Evolutionary conservation across 2,113 vertebrate species (phyloP).

Genomic region (Penelope pileata): DNA sequence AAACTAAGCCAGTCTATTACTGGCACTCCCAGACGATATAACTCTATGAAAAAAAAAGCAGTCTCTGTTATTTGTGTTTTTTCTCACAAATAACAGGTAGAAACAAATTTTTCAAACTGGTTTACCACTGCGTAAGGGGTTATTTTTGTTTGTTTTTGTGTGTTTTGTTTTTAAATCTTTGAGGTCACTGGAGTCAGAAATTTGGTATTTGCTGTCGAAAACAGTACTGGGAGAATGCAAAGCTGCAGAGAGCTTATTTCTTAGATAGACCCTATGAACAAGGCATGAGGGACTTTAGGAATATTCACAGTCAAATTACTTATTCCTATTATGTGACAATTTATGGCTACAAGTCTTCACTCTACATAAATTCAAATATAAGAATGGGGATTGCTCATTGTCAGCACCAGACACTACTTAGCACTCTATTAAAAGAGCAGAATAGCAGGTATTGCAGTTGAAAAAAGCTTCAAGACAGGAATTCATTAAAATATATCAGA

Average conservation of each 20-base stretch:
- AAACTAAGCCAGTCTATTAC: not conserved
- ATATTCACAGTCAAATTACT: not conserved
- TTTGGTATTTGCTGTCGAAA: not conserved
- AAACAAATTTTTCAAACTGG: not conserved
- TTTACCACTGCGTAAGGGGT: not conserved
- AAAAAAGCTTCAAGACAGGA: not conserved
- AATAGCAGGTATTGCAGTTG: not conserved
- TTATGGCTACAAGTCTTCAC: not conserved
- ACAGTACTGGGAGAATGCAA: not conserved
- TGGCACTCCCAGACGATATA: not conserved
- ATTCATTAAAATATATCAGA: not conserved
- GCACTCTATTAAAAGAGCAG: not conserved
- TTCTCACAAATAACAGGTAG: not conserved
- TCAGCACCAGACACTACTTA: not conserved
- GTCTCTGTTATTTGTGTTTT: not conserved
- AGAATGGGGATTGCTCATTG: not conserved
- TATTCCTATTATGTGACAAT: not conserved
- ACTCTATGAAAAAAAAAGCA: not conserved
- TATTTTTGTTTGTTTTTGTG: not conserved
- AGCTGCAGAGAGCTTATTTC: not conserved
- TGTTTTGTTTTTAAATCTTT: not conserved
- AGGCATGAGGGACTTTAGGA: not conserved
- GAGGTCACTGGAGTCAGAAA: not conserved
- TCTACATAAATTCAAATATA: not conserved
- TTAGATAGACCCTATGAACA: fast-evolving